A percentile compares a stretch with the other conserved stretches of the same genome.
phyloP scores from a whole-genome alignment of 2,113 vertebrate species.

The Amphilophus citrinellus region DNA sequence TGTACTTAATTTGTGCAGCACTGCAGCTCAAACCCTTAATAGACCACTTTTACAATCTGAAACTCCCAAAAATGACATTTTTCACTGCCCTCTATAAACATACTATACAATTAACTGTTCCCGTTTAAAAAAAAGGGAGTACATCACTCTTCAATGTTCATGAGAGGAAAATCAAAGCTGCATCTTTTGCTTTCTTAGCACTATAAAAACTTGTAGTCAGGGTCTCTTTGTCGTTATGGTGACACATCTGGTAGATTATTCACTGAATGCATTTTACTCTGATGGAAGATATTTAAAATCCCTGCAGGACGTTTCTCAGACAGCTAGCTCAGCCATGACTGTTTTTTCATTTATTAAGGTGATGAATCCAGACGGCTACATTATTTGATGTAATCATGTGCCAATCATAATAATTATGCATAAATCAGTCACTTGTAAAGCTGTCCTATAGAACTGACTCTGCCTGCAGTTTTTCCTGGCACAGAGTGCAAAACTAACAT shows the following conservation, averaged over 20 bases:
- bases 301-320: slow-evolving; percentile 37
- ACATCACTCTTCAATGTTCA: slow-evolving; percentile 25
- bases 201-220: neutral
- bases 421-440: slow-evolving; percentile 55
- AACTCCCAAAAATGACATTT: slow-evolving; percentile 46
- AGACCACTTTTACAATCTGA: slow-evolving; percentile 58
- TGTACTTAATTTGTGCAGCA: slow-evolving; percentile 65
- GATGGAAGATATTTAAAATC: slow-evolving; percentile 36
- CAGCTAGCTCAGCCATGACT: slow-evolving; percentile 31
- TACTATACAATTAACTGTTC: slow-evolving; percentile 58
- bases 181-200: slow-evolving; percentile 13
- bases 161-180: slow-evolving; percentile 21
- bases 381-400: slow-evolving; percentile 59
- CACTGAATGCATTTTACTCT: slow-evolving; percentile 33
- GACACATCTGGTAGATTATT: slow-evolving; percentile 62
- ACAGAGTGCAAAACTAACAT: slow-evolving; percentile 29
- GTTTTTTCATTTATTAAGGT: slow-evolving; percentile 34
- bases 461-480: slow-evolving; percentile 54
- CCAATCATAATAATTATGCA: slow-evolving; percentile 46
- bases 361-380: slow-evolving; percentile 48
- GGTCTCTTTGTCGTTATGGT: slow-evolving; percentile 4
- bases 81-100: slow-evolving; percentile 53
- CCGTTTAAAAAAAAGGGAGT: slow-evolving; percentile 40
- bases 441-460: slow-evolving; percentile 17
- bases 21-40: slow-evolving; percentile 55